A percentile compares a stretch with the other conserved stretches of the same genome.
Conservation (phyloP, 2,888 invertebrate species). For the Parthenolecanium corni region DNA sequence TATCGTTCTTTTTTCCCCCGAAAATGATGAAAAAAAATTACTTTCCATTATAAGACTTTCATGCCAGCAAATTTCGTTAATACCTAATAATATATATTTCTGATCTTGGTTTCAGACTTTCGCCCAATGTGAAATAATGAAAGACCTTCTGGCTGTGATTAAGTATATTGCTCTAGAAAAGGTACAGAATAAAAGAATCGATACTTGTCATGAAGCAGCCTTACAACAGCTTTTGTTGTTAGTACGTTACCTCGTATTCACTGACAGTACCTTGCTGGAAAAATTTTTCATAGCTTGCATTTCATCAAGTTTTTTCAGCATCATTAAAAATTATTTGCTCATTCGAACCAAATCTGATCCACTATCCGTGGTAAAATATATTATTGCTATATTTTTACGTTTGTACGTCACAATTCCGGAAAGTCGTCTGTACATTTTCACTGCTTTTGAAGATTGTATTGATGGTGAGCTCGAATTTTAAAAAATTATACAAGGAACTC, state of each 20-base stretch:
- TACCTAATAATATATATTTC: too few relatives aligned
- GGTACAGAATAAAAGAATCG: not conserved
- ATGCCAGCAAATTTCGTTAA: not conserved
- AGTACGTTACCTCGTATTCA: slow-evolving; percentile 1
- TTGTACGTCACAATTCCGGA: slow-evolving; percentile 6
- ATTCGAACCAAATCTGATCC: slow-evolving; percentile 12
- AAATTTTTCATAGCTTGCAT: not conserved
- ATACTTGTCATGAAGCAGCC: not conserved
- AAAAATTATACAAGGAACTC: too few relatives aligned
- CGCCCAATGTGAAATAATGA: not conserved
- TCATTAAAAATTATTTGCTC: not conserved
- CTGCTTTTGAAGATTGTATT: not conserved
- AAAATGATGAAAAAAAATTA: too few relatives aligned
- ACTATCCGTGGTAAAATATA: slow-evolving; percentile 9
- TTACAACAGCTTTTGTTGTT: slow-evolving; percentile 6
- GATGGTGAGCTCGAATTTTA: not conserved
- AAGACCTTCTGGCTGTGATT: not conserved
- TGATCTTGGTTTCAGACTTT: slow-evolving; percentile 16
- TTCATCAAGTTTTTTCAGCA: not conserved
- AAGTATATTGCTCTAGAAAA: slow-evolving; percentile 2
- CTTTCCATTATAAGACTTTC: too few relatives aligned
- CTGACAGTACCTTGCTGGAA: not conserved
- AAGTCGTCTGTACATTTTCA: not conserved
- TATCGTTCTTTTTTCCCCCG: too few relatives aligned
- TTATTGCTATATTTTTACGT: not conserved